Percentiles rank a stretch among this genome's conserved stretches.
Conservation (phyloP, 1,140 invertebrate species). For the Zophobas morio region DNA sequence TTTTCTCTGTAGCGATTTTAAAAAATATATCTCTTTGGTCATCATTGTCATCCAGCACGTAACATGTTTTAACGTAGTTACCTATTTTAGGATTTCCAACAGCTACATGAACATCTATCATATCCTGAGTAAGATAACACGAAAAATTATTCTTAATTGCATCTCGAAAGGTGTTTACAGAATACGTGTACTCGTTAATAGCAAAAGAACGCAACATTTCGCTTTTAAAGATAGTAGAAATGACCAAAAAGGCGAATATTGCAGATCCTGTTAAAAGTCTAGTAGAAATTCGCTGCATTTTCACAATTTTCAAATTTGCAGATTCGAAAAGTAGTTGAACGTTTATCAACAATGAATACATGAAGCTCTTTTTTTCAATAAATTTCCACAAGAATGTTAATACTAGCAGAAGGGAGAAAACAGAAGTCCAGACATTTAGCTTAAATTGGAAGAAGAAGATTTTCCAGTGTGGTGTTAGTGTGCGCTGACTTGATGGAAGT, state of each 20-base stretch:
- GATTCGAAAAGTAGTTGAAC: neutral
- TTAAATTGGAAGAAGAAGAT: neutral
- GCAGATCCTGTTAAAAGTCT: neutral
- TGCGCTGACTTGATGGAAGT: neutral
- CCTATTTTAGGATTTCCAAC: neutral
- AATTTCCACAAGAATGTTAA: neutral
- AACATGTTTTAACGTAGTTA: neutral
- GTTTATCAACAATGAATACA: neutral
- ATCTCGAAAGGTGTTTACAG: neutral
- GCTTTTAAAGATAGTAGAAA: conserved; percentile 2
- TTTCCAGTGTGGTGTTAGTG: neutral
- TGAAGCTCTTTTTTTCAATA: neutral
- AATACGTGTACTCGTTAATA: neutral
- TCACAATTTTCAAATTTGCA: conserved; percentile 10
- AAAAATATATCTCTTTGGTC: neutral
- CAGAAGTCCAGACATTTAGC: neutral
- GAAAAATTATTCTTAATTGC: conserved; percentile 5
- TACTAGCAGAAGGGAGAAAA: neutral
- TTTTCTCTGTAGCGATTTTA: neutral
- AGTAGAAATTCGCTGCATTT: neutral
- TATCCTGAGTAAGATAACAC: conserved; percentile 8
- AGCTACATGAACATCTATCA: neutral
- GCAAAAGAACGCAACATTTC: conserved; percentile 9
- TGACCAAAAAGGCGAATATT: conserved; percentile 9
- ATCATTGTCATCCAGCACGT: neutral